Evolutionary conservation across 2,113 vertebrate species (phyloP).

Genomic region (Asarcornis scutulata): DNA sequence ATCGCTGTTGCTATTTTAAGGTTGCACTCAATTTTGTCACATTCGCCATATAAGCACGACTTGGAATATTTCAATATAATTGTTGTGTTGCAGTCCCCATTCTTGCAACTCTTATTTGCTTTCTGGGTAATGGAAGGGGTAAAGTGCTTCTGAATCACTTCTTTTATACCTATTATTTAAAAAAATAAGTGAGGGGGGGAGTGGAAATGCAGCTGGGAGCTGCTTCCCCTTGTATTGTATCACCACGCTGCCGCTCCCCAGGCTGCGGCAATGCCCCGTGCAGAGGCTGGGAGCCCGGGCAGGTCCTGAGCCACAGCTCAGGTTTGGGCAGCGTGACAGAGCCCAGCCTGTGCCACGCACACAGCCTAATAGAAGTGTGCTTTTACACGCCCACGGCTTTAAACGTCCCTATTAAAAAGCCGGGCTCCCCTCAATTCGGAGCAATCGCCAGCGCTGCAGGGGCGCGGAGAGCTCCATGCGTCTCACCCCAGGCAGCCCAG

Average conservation of each 20-base stretch:
- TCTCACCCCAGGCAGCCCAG: background rate
- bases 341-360: background rate
- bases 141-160: constrained; percentile 51
- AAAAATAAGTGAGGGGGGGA: background rate
- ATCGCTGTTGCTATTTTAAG: constrained; percentile 68
- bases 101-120: constrained; percentile 43
- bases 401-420: background rate
- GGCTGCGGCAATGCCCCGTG: too few relatives aligned
- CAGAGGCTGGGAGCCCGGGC: background rate
- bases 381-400: constrained; percentile 4
- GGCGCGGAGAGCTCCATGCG: background rate
- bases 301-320: background rate
- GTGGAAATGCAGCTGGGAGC: background rate
- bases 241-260: background rate
- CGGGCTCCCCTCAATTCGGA: background rate
- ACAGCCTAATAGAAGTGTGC: constrained; percentile 10
- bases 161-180: background rate
- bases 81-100: constrained; percentile 52
- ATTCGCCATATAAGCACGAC: constrained; percentile 44
- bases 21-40: constrained; percentile 42
- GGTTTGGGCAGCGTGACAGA: background rate
- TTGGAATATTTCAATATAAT: constrained; percentile 53
- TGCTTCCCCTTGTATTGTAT: background rate
- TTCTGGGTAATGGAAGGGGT: constrained; percentile 24
- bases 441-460: background rate